Evolutionary conservation across 1,140 invertebrate species (phyloP).

Genomic region (Drosophila repleta): DNA sequence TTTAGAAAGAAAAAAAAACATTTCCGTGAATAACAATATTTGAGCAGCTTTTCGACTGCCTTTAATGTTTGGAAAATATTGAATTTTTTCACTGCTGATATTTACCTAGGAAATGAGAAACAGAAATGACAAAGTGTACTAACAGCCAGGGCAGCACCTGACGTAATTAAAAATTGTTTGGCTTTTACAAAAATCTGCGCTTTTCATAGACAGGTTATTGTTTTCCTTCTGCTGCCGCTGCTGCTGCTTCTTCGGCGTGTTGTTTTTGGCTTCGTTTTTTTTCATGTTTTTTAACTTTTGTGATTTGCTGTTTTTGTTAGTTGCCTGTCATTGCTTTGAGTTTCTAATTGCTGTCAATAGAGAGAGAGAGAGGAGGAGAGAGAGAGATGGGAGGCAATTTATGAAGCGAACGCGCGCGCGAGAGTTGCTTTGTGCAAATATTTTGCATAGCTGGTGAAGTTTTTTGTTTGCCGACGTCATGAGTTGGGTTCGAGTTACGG

Average conservation of each 20-base stretch:
- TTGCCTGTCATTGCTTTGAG: conserved; percentile 71
- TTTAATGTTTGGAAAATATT: no score
- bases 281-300: conserved; percentile 16
- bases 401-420: conserved; percentile 41
- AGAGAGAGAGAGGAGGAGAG: conserved; percentile 47
- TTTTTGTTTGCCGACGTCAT: conserved; percentile 61
- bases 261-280: conserved; percentile 24
- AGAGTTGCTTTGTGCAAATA: conserved; percentile 70
- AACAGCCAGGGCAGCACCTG: conserved; percentile 31
- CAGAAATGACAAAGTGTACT: neutral
- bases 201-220: conserved; percentile 37
- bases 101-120: conserved; percentile 1
- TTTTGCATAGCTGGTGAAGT: conserved; percentile 76
- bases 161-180: conserved; percentile 80
- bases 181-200: conserved; percentile 50
- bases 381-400: conserved; percentile 51
- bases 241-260: neutral
- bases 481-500: conserved; percentile 11
- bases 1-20: no score
- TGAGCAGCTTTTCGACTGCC: neutral
- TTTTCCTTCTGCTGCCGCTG: conserved; percentile 7
- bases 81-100: conserved; percentile 45
- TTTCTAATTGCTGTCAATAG: conserved; percentile 80
- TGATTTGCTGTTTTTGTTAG: conserved; percentile 53
- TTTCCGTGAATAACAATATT: neutral